phyloP scores from a whole-genome alignment of 1,140 invertebrate species.

The Pteromalus puparum region DNA sequence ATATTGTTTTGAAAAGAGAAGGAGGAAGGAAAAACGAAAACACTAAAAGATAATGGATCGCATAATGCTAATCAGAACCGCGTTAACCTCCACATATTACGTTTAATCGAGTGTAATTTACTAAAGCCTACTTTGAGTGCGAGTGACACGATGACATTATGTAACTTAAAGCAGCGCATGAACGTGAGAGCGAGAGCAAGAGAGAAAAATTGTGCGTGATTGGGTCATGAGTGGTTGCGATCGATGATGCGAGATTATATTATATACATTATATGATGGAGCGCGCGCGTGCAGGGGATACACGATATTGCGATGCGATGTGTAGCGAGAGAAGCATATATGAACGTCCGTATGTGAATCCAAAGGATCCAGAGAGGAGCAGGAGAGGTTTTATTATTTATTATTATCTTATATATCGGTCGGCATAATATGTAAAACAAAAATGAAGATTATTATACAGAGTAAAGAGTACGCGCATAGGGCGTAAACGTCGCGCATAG shows the following conservation, averaged over 20 bases:
- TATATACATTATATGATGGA: neutral
- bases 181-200: conserved; percentile 30
- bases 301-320: neutral
- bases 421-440: conserved; percentile 9
- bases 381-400: conserved; percentile 30
- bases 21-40: conserved; percentile 53
- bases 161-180: conserved; percentile 40
- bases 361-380: conserved; percentile 48
- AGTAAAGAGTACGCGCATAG: conserved; percentile 28
- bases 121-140: conserved; percentile 67
- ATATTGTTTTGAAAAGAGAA: conserved; percentile 16
- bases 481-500: conserved; percentile 38
- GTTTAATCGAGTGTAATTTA: conserved; percentile 74
- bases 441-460: neutral
- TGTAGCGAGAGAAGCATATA: neutral
- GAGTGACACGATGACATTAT: conserved; percentile 52
- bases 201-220: conserved; percentile 53
- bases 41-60: conserved; percentile 67
- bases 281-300: neutral
- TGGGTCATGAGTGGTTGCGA: neutral
- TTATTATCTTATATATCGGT: conserved; percentile 41
- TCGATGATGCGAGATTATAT: neutral
- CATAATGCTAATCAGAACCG: conserved; percentile 74
- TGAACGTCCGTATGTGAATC: conserved; percentile 52
- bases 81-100: conserved; percentile 73